phyloP scores from a whole-genome alignment of 2,113 vertebrate genomes.

The sheep (Ovis aries) region DNA sequence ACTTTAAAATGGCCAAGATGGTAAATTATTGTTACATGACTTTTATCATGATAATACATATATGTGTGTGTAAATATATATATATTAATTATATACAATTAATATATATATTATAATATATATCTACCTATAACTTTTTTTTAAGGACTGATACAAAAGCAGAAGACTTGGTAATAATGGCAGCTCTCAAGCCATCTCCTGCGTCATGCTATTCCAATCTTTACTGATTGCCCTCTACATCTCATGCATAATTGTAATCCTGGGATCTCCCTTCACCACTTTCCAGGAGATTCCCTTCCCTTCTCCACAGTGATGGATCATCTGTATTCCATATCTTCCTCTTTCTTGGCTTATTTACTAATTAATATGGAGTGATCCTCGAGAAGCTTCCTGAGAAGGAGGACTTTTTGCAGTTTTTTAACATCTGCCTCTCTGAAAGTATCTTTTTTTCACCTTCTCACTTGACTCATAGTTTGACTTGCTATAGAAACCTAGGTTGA shows the following conservation, averaged over 20 bases:
- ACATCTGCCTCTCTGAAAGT: not conserved
- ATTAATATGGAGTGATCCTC: not conserved
- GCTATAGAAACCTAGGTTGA: not conserved
- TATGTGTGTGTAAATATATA: not conserved
- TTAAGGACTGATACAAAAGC: not conserved
- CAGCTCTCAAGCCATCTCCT: not conserved
- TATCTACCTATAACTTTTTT: not conserved
- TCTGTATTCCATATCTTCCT: not conserved
- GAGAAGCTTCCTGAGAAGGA: not conserved
- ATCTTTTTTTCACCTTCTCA: not conserved
- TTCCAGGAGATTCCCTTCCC: constrained; percentile 19
- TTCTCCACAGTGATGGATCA: not conserved
- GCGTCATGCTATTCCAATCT: not conserved
- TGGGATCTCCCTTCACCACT: not conserved
- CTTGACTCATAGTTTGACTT: not conserved
- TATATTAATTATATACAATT: not conserved
- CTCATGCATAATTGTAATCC: not conserved
- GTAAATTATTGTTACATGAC: not conserved
- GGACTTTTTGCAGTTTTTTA: not conserved
- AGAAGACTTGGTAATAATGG: not conserved
- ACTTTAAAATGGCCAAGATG: constrained; percentile 1
- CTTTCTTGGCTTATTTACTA: not conserved
- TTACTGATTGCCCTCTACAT: not conserved
- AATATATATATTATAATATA: not conserved
- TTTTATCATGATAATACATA: not conserved